Evolutionary conservation across 1,140 invertebrate genomes (phyloP).

Genomic region (Heterodera schachtii): DNA sequence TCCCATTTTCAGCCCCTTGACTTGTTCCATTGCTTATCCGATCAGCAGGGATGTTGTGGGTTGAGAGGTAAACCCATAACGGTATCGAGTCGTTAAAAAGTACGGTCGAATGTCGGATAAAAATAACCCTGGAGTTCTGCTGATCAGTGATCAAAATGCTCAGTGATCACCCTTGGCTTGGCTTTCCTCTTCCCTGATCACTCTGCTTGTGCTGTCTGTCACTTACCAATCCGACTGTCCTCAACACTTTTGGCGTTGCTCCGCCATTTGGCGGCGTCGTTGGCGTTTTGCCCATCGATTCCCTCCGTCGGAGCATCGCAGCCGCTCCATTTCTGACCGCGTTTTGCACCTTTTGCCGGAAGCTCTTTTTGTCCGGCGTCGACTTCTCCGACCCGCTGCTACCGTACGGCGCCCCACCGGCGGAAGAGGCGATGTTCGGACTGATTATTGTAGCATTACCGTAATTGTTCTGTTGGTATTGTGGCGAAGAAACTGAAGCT

Average conservation of each 20-base stretch:
- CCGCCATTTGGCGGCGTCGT: neutral
- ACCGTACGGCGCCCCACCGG: no score
- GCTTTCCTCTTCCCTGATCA: no score
- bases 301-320: neutral
- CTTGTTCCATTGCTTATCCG: no score
- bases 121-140: no score
- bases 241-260: neutral
- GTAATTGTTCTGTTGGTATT: neutral
- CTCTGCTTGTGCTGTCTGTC: no score
- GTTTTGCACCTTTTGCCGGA: neutral
- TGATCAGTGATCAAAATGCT: no score
- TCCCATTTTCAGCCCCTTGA: no score
- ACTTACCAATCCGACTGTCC: neutral
- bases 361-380: neutral
- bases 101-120: no score
- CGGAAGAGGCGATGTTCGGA: neutral
- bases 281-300: neutral
- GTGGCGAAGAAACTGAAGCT: neutral
- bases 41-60: no score
- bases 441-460: neutral
- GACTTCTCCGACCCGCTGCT: neutral
- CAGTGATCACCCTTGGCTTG: no score
- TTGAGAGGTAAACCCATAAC: no score
- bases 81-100: no score
- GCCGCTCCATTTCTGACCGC: neutral